Base-by-base conservation (phyloP, 2,888 invertebrate species). In the Abrostola triplasia region DNA sequence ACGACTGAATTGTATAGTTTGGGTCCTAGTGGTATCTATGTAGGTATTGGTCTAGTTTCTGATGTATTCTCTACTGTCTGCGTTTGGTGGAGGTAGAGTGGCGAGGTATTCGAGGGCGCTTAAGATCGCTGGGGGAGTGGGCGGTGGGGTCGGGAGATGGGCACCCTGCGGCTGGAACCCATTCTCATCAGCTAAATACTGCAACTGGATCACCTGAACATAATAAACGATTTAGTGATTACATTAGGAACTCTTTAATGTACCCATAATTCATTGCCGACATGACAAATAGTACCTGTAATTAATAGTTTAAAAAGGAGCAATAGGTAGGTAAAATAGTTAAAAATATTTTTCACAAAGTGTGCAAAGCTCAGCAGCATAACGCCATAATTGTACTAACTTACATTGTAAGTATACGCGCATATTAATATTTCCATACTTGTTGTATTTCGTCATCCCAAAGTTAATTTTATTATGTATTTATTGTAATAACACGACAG, bases 111-210 rank as follows among this genome's bases (percentile, higher is more conserved):
- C 96, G 47, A 97, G 84, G 47, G 97, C 95, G 67, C 95, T 95
- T 80, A 96, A 95, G 64, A 97, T 97, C 58, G 96, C 96, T 73
- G 92, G 95, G 49, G 97, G 97, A 47, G 96, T 95, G 67, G 97
- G 97, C 11, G 97, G 97, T 4, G 97, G 91, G 0, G 96, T 96
- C 4, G 96, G 96, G 2, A 96, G 83, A 83, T 96, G 96, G n/a
- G 95, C 92, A 0, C 96, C 96, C 81, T 94, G 95, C 0, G 96
- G 96, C 85, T 96, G 96, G 91, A 96, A 96, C n/a, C 97, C 97
- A 77, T 96, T 96, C 83, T 97, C 97, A 81, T 97, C 97, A 6
- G 97, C 96, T 62, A 96, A 85, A 83, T 97, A 97, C 52, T 95
- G 95, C 49, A 97, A 84, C 68, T 95, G 95, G 72, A 96, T 96